Evolutionary conservation across 92 coral and sea anemone species (phyloP).

Genomic region (Anthopleura xanthogrammica): DNA sequence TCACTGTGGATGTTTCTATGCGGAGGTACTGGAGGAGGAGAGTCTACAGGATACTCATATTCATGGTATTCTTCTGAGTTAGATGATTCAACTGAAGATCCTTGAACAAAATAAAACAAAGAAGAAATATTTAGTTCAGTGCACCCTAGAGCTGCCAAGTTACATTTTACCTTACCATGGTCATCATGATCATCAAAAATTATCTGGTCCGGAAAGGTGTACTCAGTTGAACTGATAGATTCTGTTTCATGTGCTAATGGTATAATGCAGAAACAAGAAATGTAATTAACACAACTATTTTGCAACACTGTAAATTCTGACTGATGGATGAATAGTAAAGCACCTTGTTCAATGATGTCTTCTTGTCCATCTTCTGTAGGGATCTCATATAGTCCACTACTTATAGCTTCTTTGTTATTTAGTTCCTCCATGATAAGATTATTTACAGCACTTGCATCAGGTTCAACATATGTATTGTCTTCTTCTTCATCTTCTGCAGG

Average conservation of each 20-base stretch:
- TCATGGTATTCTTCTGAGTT: constrained; percentile 46
- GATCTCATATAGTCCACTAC: constrained; percentile 37
- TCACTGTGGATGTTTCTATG: not conserved
- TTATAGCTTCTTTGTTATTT: constrained; percentile 31
- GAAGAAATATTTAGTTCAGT: no score
- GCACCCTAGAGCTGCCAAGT: not conserved
- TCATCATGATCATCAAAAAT: not conserved
- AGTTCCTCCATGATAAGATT: constrained; percentile 47
- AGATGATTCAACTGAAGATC: constrained; percentile 12
- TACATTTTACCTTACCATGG: not conserved
- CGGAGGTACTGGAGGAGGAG: constrained; percentile 32
- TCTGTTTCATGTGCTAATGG: not conserved
- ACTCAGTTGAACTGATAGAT: not conserved
- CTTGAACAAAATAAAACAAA: not conserved
- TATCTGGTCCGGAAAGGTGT: not conserved
- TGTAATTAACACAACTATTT: no score
- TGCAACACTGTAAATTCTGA: not conserved
- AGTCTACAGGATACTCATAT: constrained; percentile 15
- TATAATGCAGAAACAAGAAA: not conserved
- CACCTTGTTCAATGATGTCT: not conserved
- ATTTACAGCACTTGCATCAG: constrained; percentile 48
- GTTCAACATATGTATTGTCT: constrained; percentile 30
- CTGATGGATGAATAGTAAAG: not conserved
- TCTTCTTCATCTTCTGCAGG: constrained; percentile 13
- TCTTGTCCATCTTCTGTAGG: constrained; percentile 27